Percentiles rank a stretch among this genome's conserved stretches.
phyloP scores from a whole-genome alignment of 2,888 invertebrate species.

The Scelioninae gen. 2 region DNA sequence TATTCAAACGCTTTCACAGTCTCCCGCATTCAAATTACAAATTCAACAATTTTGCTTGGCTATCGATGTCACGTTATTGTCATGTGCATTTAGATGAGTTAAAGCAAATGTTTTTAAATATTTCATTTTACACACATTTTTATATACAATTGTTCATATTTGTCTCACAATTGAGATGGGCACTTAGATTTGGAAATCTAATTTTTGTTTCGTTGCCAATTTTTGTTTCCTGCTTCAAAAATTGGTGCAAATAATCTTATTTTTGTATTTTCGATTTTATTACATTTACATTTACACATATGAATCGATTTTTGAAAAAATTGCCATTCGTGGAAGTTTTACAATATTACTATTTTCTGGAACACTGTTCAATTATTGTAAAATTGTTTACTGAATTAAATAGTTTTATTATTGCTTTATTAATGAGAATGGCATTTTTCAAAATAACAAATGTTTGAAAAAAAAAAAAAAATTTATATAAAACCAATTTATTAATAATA shows the following conservation, averaged over 20 bases:
- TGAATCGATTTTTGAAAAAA: no score
- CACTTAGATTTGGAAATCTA: neutral
- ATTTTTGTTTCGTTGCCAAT: neutral
- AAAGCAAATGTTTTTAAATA: neutral
- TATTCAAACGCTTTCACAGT: constrained; percentile 39
- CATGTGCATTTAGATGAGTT: constrained; percentile 30
- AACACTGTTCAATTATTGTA: no score
- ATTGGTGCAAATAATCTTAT: neutral
- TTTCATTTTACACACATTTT: constrained; percentile 10
- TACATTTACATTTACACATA: neutral
- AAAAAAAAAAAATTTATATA: no score
- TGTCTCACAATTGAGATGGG: no score
- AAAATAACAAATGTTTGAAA: no score
- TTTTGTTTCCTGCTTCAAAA: constrained; percentile 3
- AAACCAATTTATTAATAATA: no score
- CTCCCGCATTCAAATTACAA: constrained; percentile 25
- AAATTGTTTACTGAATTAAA: no score
- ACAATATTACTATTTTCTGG: no score
- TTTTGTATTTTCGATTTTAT: neutral
- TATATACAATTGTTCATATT: neutral
- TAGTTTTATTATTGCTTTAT: no score
- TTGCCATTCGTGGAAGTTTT: no score
- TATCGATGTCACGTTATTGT: constrained; percentile 37
- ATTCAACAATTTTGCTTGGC: constrained; percentile 32
- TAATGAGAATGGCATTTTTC: no score